These are phyloP conservation scores for Micropoecilia bifurca DNA, from an alignment of 2,797 vertebrate species.

Conservation along the genomic window DNA sequence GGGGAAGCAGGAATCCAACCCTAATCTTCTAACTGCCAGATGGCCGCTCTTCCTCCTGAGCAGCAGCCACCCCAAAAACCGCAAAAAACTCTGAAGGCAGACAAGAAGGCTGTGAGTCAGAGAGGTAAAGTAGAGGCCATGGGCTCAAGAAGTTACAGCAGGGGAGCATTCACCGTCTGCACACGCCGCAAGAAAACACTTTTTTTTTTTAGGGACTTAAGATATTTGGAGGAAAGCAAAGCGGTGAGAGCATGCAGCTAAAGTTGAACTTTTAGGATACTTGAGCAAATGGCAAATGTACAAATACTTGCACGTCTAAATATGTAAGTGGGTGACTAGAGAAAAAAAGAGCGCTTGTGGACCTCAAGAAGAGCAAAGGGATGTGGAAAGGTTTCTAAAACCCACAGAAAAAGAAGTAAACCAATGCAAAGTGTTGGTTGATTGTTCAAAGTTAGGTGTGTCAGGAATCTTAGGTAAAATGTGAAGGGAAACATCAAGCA, in stretches of 20 bases:
- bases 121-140: slow-evolving; percentile 1
- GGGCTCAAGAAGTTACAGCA: not conserved
- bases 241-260: not conserved
- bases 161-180: not conserved
- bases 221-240: not conserved
- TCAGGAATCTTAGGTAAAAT: not conserved
- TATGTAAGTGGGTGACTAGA: not conserved
- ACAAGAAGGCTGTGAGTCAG: slow-evolving; percentile 5
- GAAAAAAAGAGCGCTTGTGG: not conserved
- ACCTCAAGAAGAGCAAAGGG: not conserved
- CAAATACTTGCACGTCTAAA: not conserved
- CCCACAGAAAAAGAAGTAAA: not conserved
- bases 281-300: not conserved
- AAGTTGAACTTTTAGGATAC: not conserved
- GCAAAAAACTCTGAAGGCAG: not conserved
- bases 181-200: not conserved
- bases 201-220: not conserved
- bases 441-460: not conserved
- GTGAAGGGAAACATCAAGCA: not conserved
- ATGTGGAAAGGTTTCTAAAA: not conserved
- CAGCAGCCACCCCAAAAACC: not conserved
- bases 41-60: not conserved
- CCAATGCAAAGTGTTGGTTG: not conserved
- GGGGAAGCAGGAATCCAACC: slow-evolving; percentile 3
- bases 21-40: slow-evolving; percentile 14